A percentile compares a stretch with the other conserved stretches of the same genome.
Conservation (phyloP, 2,113 vertebrate species). For the Leuciscus idus region DNA sequence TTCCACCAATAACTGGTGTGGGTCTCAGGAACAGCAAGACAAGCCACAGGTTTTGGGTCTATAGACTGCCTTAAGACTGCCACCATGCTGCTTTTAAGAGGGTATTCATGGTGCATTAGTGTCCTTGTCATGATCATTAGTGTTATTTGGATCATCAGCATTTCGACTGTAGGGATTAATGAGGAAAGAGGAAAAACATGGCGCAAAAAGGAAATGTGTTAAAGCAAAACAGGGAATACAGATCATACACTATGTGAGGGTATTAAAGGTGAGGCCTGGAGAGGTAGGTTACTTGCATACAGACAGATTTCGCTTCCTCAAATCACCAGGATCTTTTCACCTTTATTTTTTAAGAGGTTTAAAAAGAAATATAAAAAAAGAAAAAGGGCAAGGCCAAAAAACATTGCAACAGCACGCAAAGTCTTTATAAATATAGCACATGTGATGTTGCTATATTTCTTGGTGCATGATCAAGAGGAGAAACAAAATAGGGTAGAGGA, state of each 20-base stretch:
- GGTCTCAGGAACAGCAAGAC: constrained; percentile 94
- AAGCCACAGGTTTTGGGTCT: constrained; percentile 82
- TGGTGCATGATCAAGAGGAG: constrained; percentile 21
- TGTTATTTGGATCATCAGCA: constrained; percentile 76
- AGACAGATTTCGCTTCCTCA: constrained; percentile 31
- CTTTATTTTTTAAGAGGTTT: constrained; percentile 58
- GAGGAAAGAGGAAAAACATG: constrained; percentile 34
- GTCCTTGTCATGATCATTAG: constrained; percentile 68
- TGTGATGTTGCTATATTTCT: constrained; percentile 49
- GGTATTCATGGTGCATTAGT: constrained; percentile 75
- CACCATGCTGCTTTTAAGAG: constrained; percentile 43
- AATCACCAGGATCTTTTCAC: constrained; percentile 50
- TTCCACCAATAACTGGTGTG: constrained; percentile 83
- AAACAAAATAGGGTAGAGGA: constrained; percentile 36
- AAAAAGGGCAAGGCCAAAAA: constrained; percentile 29
- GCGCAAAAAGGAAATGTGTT: constrained; percentile 54
- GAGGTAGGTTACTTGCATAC: constrained; percentile 34
- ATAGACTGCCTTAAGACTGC: constrained; percentile 71
- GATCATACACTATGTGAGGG: not conserved
- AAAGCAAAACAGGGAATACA: constrained; percentile 46
- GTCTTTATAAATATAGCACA: constrained; percentile 6
- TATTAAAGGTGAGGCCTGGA: constrained; percentile 65
- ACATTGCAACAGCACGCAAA: constrained; percentile 34
- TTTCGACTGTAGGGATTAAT: constrained; percentile 97
- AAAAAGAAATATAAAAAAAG: constrained; percentile 10